phyloP scores from a whole-genome alignment of 2,113 vertebrate species.

The Galbula dea region DNA sequence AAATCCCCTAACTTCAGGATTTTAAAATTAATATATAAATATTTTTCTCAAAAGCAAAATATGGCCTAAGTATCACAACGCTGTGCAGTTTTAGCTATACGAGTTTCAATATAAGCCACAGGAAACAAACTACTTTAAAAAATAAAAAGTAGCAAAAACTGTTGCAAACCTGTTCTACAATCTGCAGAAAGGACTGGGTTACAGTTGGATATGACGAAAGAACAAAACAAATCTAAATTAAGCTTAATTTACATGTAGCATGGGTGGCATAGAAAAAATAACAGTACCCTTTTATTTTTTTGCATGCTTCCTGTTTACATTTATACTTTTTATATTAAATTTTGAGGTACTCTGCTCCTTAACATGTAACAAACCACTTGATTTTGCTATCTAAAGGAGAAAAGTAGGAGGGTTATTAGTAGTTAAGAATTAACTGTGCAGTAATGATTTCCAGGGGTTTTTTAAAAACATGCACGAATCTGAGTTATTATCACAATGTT shows the following conservation, averaged over 20 bases:
- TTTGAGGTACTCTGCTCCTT: conserved; percentile 29
- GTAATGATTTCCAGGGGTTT: neutral
- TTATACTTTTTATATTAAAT: neutral
- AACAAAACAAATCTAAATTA: conserved; percentile 31
- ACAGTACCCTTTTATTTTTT: neutral
- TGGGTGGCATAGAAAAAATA: neutral
- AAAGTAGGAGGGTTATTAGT: conserved; percentile 48
- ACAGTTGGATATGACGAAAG: neutral
- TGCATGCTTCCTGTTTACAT: conserved; percentile 14
- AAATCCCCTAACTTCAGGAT: neutral
- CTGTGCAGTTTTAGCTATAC: neutral
- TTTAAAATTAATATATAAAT: neutral
- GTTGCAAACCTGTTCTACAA: neutral
- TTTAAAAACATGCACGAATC: conserved; percentile 22
- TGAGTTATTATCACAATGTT: neutral
- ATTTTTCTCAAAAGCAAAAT: neutral
- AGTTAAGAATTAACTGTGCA: conserved; percentile 7
- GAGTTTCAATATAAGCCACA: neutral
- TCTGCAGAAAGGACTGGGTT: neutral
- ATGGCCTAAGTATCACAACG: neutral
- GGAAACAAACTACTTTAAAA: neutral
- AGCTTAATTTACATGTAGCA: conserved; percentile 21
- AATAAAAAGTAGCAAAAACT: neutral
- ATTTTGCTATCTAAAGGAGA: conserved; percentile 37
- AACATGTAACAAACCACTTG: conserved; percentile 34